Percentiles rank a stretch among this genome's conserved stretches.
Conservation (phyloP, 2,888 invertebrate species). For the Chrysodeixis includens region DNA sequence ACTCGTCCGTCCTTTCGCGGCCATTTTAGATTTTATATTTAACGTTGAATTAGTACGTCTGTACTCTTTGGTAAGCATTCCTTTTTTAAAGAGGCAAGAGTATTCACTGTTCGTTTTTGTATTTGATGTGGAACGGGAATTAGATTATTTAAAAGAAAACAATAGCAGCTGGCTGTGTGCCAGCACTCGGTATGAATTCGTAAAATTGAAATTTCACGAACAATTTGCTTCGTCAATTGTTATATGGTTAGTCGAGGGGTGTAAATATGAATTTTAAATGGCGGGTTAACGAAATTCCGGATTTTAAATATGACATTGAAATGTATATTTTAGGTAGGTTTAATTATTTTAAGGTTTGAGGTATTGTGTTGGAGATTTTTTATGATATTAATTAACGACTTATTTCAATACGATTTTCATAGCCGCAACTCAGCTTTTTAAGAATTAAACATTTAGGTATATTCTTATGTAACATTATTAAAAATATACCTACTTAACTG, state of each 20-base stretch:
- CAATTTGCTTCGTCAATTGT: conserved; percentile 58
- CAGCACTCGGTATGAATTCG: conserved; percentile 55
- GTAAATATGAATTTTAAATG: conserved; percentile 57
- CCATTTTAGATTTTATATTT: conserved; percentile 53
- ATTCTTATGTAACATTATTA: no score
- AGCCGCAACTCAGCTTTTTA: no score
- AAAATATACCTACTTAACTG: no score
- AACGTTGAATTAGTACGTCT: conserved; percentile 42
- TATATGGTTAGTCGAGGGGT: conserved; percentile 42
- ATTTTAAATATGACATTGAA: conserved; percentile 20
- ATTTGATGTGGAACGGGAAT: conserved; percentile 37
- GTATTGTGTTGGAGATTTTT: not conserved
- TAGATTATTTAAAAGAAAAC: conserved; percentile 62
- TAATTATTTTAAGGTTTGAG: not conserved
- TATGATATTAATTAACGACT: no score
- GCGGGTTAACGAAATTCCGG: conserved; percentile 28
- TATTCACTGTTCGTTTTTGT: no score
- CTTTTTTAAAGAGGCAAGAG: conserved; percentile 27
- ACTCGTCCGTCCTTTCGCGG: conserved; percentile 32
- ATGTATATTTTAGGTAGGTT: conserved; percentile 13
- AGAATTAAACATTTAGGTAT: no score
- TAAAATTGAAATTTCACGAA: conserved; percentile 63
- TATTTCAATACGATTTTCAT: no score
- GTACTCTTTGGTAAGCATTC: conserved; percentile 11
- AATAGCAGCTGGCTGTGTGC: conserved; percentile 58